phyloP scores from a whole-genome alignment of 2,888 invertebrate genomes.

The Macrophya alboannulata region DNA sequence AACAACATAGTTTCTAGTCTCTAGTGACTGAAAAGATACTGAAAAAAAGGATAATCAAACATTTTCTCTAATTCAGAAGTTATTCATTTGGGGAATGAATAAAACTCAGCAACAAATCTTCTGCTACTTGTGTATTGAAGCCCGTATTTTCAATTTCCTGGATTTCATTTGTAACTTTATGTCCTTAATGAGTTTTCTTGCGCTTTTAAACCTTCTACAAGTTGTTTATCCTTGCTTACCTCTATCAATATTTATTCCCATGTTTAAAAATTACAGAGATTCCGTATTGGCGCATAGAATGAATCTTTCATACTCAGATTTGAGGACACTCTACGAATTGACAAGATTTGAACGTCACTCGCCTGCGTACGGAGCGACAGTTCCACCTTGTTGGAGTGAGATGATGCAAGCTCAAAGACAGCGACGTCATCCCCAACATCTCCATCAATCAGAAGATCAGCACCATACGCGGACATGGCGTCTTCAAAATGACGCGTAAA shows the following conservation, averaged over 20 bases:
- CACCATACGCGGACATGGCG: conserved; percentile 94
- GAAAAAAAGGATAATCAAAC: neutral
- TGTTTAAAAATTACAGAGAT: conserved; percentile 68
- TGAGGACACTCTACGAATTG: conserved; percentile 87
- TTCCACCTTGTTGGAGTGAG: conserved; percentile 97
- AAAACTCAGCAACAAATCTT: neutral
- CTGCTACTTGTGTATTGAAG: neutral
- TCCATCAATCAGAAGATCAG: conserved; percentile 85
- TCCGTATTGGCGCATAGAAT: conserved; percentile 82
- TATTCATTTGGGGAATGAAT: neutral
- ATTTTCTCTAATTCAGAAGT: neutral
- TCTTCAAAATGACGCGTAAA: conserved; percentile 90
- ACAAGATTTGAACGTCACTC: conserved; percentile 89
- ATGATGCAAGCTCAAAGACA: conserved; percentile 95
- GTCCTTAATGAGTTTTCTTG: neutral
- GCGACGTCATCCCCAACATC: conserved; percentile 92
- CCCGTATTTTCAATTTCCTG: neutral
- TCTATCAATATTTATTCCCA: neutral
- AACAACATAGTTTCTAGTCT: neutral
- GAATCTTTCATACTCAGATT: conserved; percentile 83
- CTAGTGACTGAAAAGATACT: neutral
- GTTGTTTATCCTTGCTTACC: too few species aligned
- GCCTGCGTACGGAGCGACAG: conserved; percentile 91
- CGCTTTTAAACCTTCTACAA: too few species aligned
- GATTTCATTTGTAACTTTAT: neutral